A percentile compares a stretch with the other conserved stretches of the same genome.
Evolutionary conservation across 2,888 invertebrate species (phyloP).

Genomic region (Tuberolachnus salignus): DNA sequence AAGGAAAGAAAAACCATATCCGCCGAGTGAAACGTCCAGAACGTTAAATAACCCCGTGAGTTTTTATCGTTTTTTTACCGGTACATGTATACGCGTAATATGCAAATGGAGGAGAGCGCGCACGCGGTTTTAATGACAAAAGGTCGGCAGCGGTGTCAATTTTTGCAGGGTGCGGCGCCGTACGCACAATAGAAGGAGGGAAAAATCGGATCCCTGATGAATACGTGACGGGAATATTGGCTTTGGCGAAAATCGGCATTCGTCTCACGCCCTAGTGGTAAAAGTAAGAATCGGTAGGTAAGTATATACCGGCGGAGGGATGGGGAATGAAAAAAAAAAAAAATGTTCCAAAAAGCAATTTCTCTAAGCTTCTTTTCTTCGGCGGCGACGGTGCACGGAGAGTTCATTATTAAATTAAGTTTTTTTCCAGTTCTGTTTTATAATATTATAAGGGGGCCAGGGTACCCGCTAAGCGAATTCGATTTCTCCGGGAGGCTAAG

Average conservation of each 20-base stretch:
- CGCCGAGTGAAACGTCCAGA: neutral
- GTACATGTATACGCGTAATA: conserved; percentile 1
- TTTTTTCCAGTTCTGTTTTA: conserved; percentile 42
- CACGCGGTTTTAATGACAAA: conserved; percentile 46
- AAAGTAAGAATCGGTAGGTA: conserved; percentile 29
- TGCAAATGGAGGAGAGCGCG: conserved; percentile 27
- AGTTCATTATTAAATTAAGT: conserved; percentile 55
- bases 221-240: conserved; percentile 52
- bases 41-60: neutral
- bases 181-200: neutral
- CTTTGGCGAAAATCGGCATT: conserved; percentile 32
- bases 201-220: conserved; percentile 54
- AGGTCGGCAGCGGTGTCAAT: conserved; percentile 27
- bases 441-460: neutral
- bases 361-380: conserved; percentile 49
- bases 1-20: neutral
- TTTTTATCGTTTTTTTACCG: too few relatives aligned
- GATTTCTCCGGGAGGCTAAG: conserved; percentile 16
- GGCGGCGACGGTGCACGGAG: neutral
- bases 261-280: conserved; percentile 44
- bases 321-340: conserved; percentile 16
- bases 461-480: conserved; percentile 6
- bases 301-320: too few relatives aligned
- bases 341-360: conserved; percentile 42
- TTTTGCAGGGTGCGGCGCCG: neutral